These are phyloP conservation scores for Latheticus oryzae DNA, from an alignment of 2,888 invertebrate species.

Conservation along the genomic window DNA sequence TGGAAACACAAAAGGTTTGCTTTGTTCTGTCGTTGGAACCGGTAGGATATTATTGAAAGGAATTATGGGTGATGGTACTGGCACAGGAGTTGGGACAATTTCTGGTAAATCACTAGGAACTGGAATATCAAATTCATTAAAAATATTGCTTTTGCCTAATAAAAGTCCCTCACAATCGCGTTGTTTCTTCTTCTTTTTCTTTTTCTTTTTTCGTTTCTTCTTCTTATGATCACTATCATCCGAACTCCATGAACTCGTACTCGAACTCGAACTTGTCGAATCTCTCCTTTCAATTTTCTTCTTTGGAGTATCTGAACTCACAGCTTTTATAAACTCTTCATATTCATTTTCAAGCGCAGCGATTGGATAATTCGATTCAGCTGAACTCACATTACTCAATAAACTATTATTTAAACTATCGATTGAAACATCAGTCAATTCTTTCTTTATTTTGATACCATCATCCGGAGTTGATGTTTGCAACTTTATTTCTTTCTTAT, in stretches of 20 bases:
- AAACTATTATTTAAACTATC: conserved; percentile 36
- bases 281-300: conserved; percentile 22
- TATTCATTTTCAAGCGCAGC: conserved; percentile 65
- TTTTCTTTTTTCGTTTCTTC: conserved; percentile 37
- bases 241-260: conserved; percentile 30
- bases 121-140: conserved; percentile 41
- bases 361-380: conserved; percentile 39
- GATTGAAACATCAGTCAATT: conserved; percentile 29
- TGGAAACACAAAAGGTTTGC: conserved; percentile 52
- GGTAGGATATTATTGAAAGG: conserved; percentile 16
- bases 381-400: conserved; percentile 27
- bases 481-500: conserved; percentile 28
- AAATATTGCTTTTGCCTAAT: conserved; percentile 29
- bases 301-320: conserved; percentile 59
- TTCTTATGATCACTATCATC: conserved; percentile 26
- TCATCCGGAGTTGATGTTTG: conserved; percentile 17
- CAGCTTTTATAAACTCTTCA: conserved; percentile 72
- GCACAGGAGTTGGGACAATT: conserved; percentile 31
- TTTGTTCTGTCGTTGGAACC: conserved; percentile 9
- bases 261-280: conserved; percentile 20
- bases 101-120: conserved; percentile 38
- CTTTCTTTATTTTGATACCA: conserved; percentile 33
- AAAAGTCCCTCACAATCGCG: conserved; percentile 23
- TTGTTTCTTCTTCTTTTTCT: conserved; percentile 33
- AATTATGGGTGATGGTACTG: conserved; percentile 36